Evolutionary conservation across 2,113 vertebrate genomes (phyloP).

Genomic region (Cyanistes caeruleus): DNA sequence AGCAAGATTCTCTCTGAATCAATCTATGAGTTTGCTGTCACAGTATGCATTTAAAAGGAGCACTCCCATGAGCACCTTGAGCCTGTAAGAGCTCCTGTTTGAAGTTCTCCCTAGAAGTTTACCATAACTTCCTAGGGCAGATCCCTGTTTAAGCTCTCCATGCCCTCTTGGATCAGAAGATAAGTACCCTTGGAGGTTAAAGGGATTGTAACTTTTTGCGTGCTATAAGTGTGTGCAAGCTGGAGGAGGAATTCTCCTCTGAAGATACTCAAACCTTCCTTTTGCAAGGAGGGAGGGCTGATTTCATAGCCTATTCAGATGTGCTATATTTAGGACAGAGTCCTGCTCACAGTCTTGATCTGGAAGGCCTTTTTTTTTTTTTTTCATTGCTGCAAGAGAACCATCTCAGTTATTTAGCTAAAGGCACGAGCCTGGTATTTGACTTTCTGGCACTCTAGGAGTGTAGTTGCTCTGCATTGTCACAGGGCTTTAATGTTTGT

Average conservation of each 20-base stretch:
- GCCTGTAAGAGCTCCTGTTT: not conserved
- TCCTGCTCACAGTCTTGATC: not conserved
- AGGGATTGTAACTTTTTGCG: rapidly evolving
- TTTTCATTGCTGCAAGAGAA: not conserved
- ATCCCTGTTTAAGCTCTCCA: not conserved
- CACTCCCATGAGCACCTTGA: not conserved
- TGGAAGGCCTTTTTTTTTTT: not conserved
- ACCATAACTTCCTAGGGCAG: not conserved
- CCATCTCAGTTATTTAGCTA: not conserved
- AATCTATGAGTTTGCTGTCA: not conserved
- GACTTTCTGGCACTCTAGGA: not conserved
- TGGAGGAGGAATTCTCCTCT: not conserved
- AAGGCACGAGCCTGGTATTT: not conserved
- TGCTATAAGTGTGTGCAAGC: not conserved
- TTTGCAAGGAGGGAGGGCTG: not conserved
- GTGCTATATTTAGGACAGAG: not conserved
- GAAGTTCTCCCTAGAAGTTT: not conserved
- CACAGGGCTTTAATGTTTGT: not conserved
- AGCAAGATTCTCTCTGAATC: not conserved
- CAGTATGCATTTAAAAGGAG: not conserved
- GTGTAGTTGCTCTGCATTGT: not conserved
- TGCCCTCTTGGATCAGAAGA: not conserved
- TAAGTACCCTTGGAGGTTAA: not conserved
- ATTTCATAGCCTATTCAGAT: not conserved
- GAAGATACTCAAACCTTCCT: not conserved